Evolutionary conservation across 2,888 invertebrate genomes (phyloP).

Genomic region (Drosophila recens): DNA sequence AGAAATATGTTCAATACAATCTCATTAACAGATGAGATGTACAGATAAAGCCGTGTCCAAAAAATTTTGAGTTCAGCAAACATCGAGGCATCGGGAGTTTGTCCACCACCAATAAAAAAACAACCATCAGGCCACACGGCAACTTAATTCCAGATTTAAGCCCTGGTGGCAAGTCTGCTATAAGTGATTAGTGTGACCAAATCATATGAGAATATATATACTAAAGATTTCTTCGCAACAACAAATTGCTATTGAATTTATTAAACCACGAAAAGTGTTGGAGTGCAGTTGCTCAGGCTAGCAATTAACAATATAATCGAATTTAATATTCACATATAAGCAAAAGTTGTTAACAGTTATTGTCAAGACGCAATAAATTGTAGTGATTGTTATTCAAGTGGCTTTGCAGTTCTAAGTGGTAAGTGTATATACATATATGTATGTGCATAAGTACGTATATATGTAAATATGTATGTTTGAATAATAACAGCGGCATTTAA

Average conservation of each 20-base stretch:
- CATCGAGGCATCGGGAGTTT: too few relatives aligned
- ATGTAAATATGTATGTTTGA: background rate
- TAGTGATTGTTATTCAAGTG: conserved; percentile 33
- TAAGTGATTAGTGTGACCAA: conserved; percentile 41
- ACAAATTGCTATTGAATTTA: conserved; percentile 55
- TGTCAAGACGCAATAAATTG: conserved; percentile 28
- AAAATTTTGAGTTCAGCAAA: too few relatives aligned
- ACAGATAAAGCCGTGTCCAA: too few relatives aligned
- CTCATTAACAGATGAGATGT: too few relatives aligned
- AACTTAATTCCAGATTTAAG: too few relatives aligned
- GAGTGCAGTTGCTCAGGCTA: conserved; percentile 39
- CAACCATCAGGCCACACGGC: too few relatives aligned
- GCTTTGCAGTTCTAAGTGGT: conserved; percentile 54
- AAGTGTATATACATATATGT: conserved; percentile 32
- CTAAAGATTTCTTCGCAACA: conserved; percentile 60
- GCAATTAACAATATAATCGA: conserved; percentile 8
- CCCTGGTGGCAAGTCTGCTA: too few relatives aligned
- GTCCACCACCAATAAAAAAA: too few relatives aligned
- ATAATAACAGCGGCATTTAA: conserved; percentile 13
- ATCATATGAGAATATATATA: background rate
- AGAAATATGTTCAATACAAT: too few relatives aligned
- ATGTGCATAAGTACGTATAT: too few relatives aligned
- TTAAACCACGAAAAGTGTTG: conserved; percentile 54
- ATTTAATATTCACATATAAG: conserved; percentile 29
- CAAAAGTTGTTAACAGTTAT: conserved; percentile 7